These are phyloP conservation scores for Centropyge bicolor DNA, from an alignment of 2,797 vertebrate genomes.

Conservation along the genomic window DNA sequence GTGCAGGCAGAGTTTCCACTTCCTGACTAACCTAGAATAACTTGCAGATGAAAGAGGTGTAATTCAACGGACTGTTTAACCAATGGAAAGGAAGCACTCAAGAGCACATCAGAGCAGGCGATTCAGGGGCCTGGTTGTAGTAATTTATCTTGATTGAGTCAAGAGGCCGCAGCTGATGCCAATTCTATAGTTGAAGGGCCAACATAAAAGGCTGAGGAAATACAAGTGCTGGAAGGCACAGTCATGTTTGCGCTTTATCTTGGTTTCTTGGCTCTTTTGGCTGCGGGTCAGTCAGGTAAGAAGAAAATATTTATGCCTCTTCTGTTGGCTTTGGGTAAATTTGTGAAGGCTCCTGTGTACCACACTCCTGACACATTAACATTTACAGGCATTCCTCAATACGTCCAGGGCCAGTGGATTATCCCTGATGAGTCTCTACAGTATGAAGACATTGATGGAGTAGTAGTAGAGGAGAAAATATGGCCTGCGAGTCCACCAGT, in stretches of 20 bases:
- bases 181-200: conserved; percentile 57
- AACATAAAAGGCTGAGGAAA: conserved; percentile 51
- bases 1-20: conserved; percentile 31
- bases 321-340: not conserved
- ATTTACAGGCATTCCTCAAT: conserved; percentile 36
- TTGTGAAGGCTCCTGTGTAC: not conserved
- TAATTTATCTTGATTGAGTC: conserved; percentile 65
- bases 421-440: conserved; percentile 11
- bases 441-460: not conserved
- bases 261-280: conserved; percentile 60
- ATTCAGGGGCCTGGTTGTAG: conserved; percentile 17
- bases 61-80: conserved; percentile 32
- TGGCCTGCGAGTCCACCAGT: conserved; percentile 5
- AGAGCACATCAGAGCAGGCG: conserved; percentile 13
- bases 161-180: conserved; percentile 68
- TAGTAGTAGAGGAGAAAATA: not conserved
- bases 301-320: not conserved
- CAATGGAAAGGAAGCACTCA: conserved; percentile 40
- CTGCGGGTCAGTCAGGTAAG: conserved; percentile 65
- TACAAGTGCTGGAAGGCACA: rapidly evolving
- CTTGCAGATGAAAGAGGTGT: conserved; percentile 28
- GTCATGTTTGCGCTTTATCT: conserved; percentile 65
- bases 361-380: not conserved
- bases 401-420: conserved; percentile 30
- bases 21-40: conserved; percentile 18